phyloP scores from a whole-genome alignment of 2,797 vertebrate genomes.

The Oryzias sinensis region DNA sequence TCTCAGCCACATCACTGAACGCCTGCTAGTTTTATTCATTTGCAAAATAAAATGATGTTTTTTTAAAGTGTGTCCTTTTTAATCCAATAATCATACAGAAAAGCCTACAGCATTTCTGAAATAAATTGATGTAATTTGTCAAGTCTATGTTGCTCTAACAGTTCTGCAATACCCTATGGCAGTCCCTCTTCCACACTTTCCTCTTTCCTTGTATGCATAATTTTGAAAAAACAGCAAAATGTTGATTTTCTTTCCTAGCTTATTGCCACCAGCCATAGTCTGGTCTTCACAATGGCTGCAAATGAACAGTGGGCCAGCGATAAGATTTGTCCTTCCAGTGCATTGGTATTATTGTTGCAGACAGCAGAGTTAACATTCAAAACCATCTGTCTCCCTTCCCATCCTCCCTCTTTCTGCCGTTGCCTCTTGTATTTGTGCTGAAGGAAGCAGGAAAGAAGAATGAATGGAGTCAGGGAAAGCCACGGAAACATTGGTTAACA shows the following conservation, averaged over 20 bases:
- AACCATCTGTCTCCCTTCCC: conserved; percentile 24
- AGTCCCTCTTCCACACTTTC: conserved; percentile 24
- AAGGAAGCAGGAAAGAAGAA: conserved; percentile 11
- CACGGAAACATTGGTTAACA: conserved; percentile 2
- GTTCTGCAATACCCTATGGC: conserved; percentile 30
- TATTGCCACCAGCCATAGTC: conserved; percentile 53
- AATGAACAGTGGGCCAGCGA: conserved; percentile 49
- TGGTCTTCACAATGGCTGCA: conserved; percentile 45
- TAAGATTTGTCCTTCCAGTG: conserved; percentile 49
- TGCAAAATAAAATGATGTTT: background rate
- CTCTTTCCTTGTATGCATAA: conserved; percentile 35
- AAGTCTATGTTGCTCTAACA: conserved; percentile 16
- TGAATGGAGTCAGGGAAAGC: background rate
- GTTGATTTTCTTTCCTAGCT: conserved; percentile 47
- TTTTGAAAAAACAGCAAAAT: conserved; percentile 40
- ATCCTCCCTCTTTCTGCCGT: conserved; percentile 19
- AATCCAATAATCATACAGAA: conserved; percentile 4
- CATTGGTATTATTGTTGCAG: conserved; percentile 42
- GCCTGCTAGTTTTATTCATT: background rate
- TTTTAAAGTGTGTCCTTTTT: conserved; percentile 21
- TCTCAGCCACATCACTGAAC: background rate
- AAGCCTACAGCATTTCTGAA: conserved; percentile 31
- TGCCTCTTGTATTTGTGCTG: conserved; percentile 15
- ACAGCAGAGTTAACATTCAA: conserved; percentile 36
- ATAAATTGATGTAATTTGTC: background rate